A percentile compares a stretch with the other conserved stretches of the same genome.
Evolutionary conservation across 2,113 vertebrate genomes (phyloP).

Genomic region (Pipa parva): DNA sequence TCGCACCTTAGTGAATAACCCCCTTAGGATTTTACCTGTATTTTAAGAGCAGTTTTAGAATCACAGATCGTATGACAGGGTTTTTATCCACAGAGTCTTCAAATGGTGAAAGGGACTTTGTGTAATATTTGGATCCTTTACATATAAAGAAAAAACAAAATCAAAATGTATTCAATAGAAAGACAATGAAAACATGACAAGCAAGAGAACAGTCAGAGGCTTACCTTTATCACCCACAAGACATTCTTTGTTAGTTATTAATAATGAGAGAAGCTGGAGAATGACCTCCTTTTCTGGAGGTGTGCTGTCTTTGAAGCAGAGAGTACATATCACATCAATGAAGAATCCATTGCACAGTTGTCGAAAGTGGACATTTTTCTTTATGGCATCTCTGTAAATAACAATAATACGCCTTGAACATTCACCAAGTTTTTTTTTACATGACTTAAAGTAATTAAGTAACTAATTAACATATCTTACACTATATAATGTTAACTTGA

Average conservation of each 20-base stretch:
- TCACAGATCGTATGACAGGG: constrained; percentile 82
- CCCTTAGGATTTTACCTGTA: constrained; percentile 87
- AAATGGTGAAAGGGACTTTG: constrained; percentile 84
- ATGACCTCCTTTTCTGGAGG: constrained; percentile 74
- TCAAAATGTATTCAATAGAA: background rate
- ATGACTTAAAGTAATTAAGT: too few relatives aligned
- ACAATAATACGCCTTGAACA: constrained; percentile 20
- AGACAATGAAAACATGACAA: background rate
- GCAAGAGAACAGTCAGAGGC: constrained; percentile 15
- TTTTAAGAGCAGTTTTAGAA: constrained; percentile 89
- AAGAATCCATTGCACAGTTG: constrained; percentile 87
- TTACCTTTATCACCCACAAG: constrained; percentile 44
- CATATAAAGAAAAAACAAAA: background rate
- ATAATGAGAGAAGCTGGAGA: constrained; percentile 66
- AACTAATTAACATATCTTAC: too few relatives aligned
- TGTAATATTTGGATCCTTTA: constrained; percentile 58
- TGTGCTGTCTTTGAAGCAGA: constrained; percentile 88
- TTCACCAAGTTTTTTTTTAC: too few relatives aligned
- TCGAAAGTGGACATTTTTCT: constrained; percentile 67
- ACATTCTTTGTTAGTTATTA: constrained; percentile 64
- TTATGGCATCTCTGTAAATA: constrained; percentile 55
- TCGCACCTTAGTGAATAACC: too few relatives aligned
- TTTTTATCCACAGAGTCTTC: constrained; percentile 84
- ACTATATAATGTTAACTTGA: too few relatives aligned
- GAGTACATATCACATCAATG: constrained; percentile 79